Conservation (phyloP, 2,888 invertebrate species). For the Saturnia japonica region DNA sequence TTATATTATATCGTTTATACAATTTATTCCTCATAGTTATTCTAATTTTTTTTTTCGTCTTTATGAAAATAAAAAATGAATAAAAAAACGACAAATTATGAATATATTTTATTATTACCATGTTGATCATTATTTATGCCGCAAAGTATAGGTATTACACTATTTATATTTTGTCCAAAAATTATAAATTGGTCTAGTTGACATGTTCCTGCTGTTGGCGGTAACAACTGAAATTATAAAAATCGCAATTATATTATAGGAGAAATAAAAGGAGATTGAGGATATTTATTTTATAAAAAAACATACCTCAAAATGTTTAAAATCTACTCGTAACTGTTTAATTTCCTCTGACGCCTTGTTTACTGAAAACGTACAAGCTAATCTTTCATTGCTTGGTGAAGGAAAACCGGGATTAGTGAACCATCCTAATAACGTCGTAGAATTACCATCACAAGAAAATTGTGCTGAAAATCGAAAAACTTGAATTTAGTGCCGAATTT, state of each 20-base stretch:
- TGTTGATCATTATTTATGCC: conserved; percentile 90
- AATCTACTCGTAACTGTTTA: conserved; percentile 80
- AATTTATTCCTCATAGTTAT: no score
- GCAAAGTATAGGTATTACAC: conserved; percentile 86
- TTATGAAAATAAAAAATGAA: background rate
- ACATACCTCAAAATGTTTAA: conserved; percentile 86
- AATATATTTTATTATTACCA: conserved; percentile 62
- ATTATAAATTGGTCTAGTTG: conserved; percentile 86
- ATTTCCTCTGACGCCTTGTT: conserved; percentile 78
- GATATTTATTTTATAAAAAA: no score
- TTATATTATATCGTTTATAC: no score
- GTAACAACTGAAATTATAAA: conserved; percentile 78
- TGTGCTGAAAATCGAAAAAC: no score
- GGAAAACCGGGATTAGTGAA: conserved; percentile 89
- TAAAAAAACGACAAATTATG: background rate
- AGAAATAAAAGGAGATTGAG: no score
- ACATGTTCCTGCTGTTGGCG: conserved; percentile 86
- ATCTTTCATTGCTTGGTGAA: conserved; percentile 76
- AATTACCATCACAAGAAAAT: conserved; percentile 84
- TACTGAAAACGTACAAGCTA: conserved; percentile 85
- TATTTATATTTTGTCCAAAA: conserved; percentile 86
- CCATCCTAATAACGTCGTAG: conserved; percentile 84
- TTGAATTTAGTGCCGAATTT: no score
- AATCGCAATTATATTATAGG: no score
- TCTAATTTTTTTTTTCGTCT: background rate